Conservation (phyloP, 2,113 vertebrate species). For the Erinaceus europaeus region DNA sequence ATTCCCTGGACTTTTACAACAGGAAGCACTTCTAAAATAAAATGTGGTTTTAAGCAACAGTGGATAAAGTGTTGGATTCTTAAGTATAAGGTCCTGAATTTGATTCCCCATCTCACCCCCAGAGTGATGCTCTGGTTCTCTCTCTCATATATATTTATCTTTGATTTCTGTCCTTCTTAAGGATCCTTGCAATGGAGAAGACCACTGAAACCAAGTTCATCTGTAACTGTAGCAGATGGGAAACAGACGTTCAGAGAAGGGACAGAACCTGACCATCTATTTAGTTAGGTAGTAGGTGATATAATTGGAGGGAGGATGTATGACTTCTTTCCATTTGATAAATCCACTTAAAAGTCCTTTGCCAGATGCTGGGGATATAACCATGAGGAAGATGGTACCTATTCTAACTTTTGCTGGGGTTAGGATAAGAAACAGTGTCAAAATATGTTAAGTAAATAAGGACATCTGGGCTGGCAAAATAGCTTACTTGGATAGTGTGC, state of each 20-base stretch:
- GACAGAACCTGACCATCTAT: not conserved
- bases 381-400: not conserved
- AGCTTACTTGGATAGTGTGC: too few species aligned
- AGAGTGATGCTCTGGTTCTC: too few species aligned
- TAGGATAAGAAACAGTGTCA: not conserved
- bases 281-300: not conserved
- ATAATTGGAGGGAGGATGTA: not conserved
- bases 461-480: too few species aligned
- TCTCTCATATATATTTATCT: too few species aligned
- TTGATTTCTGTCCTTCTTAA: slow-evolving; percentile 18
- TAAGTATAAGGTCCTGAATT: too few species aligned
- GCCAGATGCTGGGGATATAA: not conserved
- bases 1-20: not conserved
- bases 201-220: not conserved
- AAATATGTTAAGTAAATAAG: slow-evolving; percentile 4
- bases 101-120: too few species aligned
- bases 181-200: not conserved
- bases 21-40: too few species aligned
- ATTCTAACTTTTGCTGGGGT: not conserved
- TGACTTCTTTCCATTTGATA: not conserved
- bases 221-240: not conserved
- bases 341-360: slow-evolving; percentile 3
- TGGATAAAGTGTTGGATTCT: too few species aligned
- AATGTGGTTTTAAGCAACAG: too few species aligned
- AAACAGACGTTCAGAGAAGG: not conserved